Base-by-base conservation (phyloP, 2,888 invertebrate genomes). In the Dryobotodes eremita region DNA sequence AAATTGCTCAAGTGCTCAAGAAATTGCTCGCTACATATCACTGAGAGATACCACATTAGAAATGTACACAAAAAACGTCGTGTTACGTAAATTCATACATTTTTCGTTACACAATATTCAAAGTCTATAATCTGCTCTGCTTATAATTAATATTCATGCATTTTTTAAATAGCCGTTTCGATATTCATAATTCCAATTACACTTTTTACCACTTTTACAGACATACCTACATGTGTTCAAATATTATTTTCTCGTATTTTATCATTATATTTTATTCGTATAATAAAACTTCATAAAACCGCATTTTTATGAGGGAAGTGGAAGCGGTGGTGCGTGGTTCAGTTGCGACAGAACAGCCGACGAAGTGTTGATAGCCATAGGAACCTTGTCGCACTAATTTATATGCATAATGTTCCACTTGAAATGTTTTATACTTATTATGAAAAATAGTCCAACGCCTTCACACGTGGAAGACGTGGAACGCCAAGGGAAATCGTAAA, bases 341-440 rank as follows among this genome's bases (percentile, higher is more conserved):
- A 88, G 84, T 91, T 88, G 87, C 87, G 89, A 91, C 84, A 88
- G 83, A 84, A 83, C 85, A 90, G 93, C 91, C 92, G 94, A 95
- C 92, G 93, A 85, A 59, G 76, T 89, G 90, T 94, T 95, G 93
- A 96, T 93, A 88, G 91, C 85, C 87, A 82, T 86, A 90, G 91
- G 91, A 91, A 95, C 93, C 92, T 93, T 93, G 94, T 92, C 92
- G 86, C 90, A 89, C 89, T 93, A 92, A 94, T 94, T 95, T 94
- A 94, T 91, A 84, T 86, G 85, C 89, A 87, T 94, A 93, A 95
- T 94, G 92, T 88, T 89, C 92, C 88, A 86, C 91, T 84, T 93
- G 92, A 94, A 93, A 93, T 92, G 88, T 94, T 94, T 94, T 94
- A 94, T 94, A 36, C 31, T 36, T 36, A 93, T 92, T 90, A 92